Evolutionary conservation across 2,113 vertebrate genomes (phyloP).

Genomic region (Gambusia holbrooki): DNA sequence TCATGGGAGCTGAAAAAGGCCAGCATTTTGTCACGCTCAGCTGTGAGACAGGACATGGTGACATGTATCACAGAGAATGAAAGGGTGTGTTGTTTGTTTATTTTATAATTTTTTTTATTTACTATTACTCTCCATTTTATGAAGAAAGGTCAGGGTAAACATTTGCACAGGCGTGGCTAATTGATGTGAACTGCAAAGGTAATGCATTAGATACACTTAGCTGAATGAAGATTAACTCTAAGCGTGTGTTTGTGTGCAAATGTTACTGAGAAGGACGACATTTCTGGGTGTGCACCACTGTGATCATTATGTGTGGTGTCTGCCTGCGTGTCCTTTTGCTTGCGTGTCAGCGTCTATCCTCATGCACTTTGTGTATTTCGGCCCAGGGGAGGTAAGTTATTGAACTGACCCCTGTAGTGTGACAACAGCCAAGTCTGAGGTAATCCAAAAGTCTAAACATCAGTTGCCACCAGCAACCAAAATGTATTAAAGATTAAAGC

Average conservation of each 20-base stretch:
- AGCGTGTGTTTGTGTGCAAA: background rate
- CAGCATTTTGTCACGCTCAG: too few relatives aligned
- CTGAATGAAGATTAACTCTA: conserved; percentile 22
- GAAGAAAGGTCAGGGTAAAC: conserved; percentile 48
- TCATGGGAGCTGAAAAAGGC: too few relatives aligned
- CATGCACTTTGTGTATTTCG: conserved; percentile 56
- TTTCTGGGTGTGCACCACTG: conserved; percentile 32
- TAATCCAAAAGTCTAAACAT: conserved; percentile 62
- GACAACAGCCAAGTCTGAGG: conserved; percentile 64
- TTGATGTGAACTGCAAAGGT: conserved; percentile 53
- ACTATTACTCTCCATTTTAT: conserved; percentile 3
- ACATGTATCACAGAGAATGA: too few relatives aligned
- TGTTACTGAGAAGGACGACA: background rate
- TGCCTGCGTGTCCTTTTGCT: conserved; percentile 21
- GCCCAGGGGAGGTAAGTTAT: conserved; percentile 64
- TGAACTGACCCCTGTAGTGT: conserved; percentile 72
- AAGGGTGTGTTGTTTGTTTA: conserved; percentile 20
- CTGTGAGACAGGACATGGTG: too few relatives aligned
- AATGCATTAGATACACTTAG: conserved; percentile 45
- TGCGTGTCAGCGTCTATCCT: conserved; percentile 41
- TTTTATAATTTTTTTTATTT: conserved; percentile 35
- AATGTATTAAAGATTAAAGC: conserved; percentile 74
- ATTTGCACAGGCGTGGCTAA: conserved; percentile 54
- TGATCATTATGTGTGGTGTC: conserved; percentile 6
- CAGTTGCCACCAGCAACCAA: conserved; percentile 58